These are phyloP conservation scores for Grantiella picta DNA, from an alignment of 2,113 vertebrate species.

Conservation along the genomic window DNA sequence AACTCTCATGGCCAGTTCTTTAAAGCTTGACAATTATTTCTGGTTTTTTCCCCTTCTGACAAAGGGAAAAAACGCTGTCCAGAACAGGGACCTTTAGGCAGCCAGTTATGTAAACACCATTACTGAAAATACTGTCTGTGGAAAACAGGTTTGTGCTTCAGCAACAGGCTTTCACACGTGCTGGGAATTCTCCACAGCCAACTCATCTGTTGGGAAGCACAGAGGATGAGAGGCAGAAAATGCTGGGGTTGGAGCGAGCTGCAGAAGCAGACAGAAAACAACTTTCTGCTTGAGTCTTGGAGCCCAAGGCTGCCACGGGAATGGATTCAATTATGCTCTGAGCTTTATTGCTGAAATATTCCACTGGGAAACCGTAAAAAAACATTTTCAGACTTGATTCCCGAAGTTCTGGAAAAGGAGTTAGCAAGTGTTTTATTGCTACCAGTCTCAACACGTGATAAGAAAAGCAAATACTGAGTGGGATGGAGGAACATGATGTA, in stretches of 20 bases:
- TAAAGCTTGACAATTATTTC: neutral
- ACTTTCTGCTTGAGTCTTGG: neutral
- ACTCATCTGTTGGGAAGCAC: neutral
- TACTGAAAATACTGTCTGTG: neutral
- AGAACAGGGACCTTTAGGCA: neutral
- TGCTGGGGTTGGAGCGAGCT: neutral
- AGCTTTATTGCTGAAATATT: slow-evolving; percentile 8
- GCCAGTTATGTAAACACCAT: neutral
- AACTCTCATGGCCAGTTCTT: neutral
- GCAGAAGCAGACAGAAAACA: neutral
- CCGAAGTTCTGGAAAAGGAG: neutral
- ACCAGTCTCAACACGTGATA: neutral
- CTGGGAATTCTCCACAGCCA: neutral
- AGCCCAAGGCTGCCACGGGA: neutral
- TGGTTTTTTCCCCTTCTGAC: neutral
- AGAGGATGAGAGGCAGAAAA: neutral
- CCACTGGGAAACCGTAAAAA: slow-evolving; percentile 11
- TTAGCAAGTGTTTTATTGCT: neutral
- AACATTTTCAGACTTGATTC: slow-evolving; percentile 16
- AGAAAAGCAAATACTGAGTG: neutral
- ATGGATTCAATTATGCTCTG: neutral
- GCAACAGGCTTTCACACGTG: neutral
- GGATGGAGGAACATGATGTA: neutral
- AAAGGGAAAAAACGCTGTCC: neutral
- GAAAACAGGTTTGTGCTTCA: neutral